Evolutionary conservation across 2,113 vertebrate genomes (phyloP), one percentile per base, ranked within the genome.

Genomic region (Sisor rabdophorus): DNA sequence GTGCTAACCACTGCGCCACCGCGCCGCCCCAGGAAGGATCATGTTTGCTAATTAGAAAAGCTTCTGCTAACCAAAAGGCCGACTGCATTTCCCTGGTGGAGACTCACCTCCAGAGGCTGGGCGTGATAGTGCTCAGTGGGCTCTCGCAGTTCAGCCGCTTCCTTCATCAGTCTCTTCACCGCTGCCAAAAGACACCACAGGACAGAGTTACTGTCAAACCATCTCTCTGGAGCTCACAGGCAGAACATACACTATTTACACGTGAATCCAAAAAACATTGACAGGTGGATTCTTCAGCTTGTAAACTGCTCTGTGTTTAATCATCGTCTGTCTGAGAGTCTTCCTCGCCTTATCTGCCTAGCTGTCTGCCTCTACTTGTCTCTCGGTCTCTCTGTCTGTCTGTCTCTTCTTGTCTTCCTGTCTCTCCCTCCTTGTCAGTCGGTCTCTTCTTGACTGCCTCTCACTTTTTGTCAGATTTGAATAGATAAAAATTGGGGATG

Each of bases 151-250:
- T 99, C 97, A 9, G 95, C 95, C 7, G 97, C 97, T 85, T 99
- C 97, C 83, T 98, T 99, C 97, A 99, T 99, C 88, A 99, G 91
- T 86, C 97, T 93, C 86, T 99, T 99, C 75, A 99, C 97, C 83
- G 97, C 97, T 99, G 76, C 22, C 8, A 17, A 32, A 91, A 77
- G 79, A 87, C 47, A 75, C 84, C 22, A 50, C 24, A 55, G 56
- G 36, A 74, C 73, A 67, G 6, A 17, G 12, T 67, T 48, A 26
- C 47, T 24, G 9, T 44, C 17, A 13, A 9, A 44, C 11, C 4
- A 1, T 5, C 12, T 28, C 5, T 10, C 48, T 50, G 48, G 2
- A 1, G 20, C 17, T 2, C 52, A 40, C 13, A 28, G 17, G 26
- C 53, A 19, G 17, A 24, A 8, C 1, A 9, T 7, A 2, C 9